These are phyloP conservation scores for Ispidina picta DNA, from an alignment of 2,797 vertebrate species.

Conservation along the genomic window DNA sequence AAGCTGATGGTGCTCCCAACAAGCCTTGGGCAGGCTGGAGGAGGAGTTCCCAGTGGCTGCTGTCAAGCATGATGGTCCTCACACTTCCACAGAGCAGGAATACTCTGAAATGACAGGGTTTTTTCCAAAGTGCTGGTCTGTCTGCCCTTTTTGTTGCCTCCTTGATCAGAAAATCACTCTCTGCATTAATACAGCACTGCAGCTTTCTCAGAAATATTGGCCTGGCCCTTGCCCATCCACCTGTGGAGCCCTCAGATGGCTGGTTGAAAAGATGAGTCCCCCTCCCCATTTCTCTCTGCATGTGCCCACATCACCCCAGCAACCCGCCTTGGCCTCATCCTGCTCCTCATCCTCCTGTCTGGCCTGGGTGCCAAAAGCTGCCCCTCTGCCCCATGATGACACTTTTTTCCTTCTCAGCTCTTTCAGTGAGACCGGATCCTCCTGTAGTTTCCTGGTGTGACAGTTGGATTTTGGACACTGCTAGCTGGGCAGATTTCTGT, in stretches of 20 bases:
- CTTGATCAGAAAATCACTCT: constrained; percentile 46
- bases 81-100: accelerated
- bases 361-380: neutral
- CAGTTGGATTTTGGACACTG: neutral
- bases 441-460: neutral
- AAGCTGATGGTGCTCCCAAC: neutral
- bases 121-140: neutral
- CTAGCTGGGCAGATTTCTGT: neutral
- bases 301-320: neutral
- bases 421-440: neutral
- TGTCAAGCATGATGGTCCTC: neutral
- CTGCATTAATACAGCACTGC: neutral
- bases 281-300: neutral
- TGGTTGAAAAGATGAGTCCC: neutral
- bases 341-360: neutral
- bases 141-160: constrained; percentile 30
- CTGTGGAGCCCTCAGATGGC: neutral
- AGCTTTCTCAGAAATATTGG: neutral
- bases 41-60: neutral
- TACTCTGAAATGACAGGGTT: neutral
- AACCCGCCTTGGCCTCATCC: accelerated
- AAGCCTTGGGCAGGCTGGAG: neutral
- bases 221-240: neutral
- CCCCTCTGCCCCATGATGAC: neutral
- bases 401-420: neutral